Percentiles rank a stretch among this genome's conserved stretches.
Conservation (phyloP, 2,797 vertebrate species). For the Paedocypris micromegethes region DNA sequence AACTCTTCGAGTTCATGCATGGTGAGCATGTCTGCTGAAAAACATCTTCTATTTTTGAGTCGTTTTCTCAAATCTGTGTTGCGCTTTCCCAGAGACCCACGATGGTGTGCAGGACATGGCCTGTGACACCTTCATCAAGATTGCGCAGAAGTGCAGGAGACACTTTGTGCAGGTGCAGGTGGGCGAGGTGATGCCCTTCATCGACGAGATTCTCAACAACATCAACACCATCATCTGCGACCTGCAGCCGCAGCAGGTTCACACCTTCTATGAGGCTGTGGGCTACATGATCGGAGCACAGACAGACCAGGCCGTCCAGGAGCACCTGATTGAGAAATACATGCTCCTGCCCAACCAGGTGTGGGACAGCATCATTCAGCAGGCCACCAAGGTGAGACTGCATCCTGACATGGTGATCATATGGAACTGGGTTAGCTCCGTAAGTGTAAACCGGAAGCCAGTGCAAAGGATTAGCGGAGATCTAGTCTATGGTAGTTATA, state of each 20-base stretch:
- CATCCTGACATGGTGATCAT: too few species aligned
- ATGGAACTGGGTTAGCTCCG: too few species aligned
- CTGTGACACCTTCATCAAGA: conserved; percentile 98
- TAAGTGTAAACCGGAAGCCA: too few species aligned
- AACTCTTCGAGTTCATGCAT: conserved; percentile 98
- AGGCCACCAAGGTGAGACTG: conserved; percentile 89
- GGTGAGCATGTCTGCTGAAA: conserved; percentile 67
- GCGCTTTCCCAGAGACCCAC: conserved; percentile 80
- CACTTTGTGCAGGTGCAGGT: conserved; percentile 98
- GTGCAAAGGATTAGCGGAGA: too few species aligned
- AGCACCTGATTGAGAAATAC: conserved; percentile 97
- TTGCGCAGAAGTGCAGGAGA: conserved; percentile 95
- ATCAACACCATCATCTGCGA: conserved; percentile 99
- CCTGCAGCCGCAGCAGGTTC: conserved; percentile 98
- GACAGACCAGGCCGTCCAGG: conserved; percentile 94
- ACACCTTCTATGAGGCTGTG: conserved; percentile 97
- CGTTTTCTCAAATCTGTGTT: background rate
- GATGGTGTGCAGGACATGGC: conserved; percentile 99
- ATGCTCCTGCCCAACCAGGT: conserved; percentile 98
- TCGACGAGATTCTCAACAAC: conserved; percentile 97
- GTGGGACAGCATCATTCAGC: conserved; percentile 99
- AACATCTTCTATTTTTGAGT: background rate
- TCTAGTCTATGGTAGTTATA: too few species aligned
- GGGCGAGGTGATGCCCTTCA: conserved; percentile 99
- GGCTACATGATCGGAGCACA: conserved; percentile 99